These are phyloP conservation scores for Bombylius major DNA, from an alignment of 2,888 invertebrate species.

Conservation along the genomic window DNA sequence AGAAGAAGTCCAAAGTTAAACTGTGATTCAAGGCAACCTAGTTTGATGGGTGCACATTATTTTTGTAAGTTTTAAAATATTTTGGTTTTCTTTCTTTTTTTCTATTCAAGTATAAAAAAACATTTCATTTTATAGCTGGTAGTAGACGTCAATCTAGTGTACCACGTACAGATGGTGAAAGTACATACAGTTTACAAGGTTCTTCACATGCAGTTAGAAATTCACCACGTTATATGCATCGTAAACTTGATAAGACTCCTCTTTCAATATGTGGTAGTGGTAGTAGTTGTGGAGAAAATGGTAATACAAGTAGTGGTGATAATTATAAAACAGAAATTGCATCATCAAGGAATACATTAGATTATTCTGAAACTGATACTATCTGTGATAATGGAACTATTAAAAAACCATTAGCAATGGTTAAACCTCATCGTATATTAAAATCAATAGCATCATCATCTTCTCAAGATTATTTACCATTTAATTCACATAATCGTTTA, in stretches of 20 bases:
- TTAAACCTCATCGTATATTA: conserved; percentile 39
- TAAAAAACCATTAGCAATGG: conserved; percentile 34
- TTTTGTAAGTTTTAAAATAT: conserved; percentile 20
- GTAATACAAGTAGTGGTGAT: conserved; percentile 6
- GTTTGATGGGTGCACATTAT: conserved; percentile 50
- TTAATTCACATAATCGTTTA: conserved; percentile 7
- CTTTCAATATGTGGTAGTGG: conserved; percentile 40
- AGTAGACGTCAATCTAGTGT: conserved; percentile 55
- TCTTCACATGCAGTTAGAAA: conserved; percentile 30
- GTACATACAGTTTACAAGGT: conserved; percentile 43
- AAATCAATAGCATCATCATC: conserved; percentile 34
- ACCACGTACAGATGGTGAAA: conserved; percentile 45
- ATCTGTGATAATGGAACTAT: conserved; percentile 32
- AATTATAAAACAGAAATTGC: conserved; percentile 15
- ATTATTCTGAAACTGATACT: conserved; percentile 36
- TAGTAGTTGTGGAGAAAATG: conserved; percentile 24
- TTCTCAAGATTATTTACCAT: conserved; percentile 20
- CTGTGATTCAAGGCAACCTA: conserved; percentile 65
- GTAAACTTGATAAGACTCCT: conserved; percentile 38
- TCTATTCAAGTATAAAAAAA: not conserved
- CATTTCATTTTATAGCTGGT: conserved; percentile 28
- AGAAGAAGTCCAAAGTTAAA: conserved; percentile 65
- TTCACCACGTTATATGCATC: conserved; percentile 30
- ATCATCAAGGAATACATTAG: conserved; percentile 31
- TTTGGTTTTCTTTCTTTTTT: not conserved